Conservation (phyloP, 2,888 invertebrate genomes). For the Microctonus hyperodae region DNA sequence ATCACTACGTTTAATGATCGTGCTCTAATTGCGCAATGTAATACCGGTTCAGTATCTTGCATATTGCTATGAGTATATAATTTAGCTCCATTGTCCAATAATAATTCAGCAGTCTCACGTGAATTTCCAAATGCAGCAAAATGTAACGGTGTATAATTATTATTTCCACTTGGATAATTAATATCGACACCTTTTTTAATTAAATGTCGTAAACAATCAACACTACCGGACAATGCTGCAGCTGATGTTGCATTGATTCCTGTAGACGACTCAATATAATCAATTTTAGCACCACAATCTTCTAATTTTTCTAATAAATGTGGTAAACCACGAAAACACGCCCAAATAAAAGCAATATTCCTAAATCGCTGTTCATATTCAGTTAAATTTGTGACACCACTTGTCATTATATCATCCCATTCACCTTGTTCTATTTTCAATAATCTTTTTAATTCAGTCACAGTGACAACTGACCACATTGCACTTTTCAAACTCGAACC, state of each 20-base stretch:
- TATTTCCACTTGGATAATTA: constrained; percentile 62
- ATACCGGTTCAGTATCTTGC: constrained; percentile 60
- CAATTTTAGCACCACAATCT: constrained; percentile 72
- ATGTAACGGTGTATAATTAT: constrained; percentile 63
- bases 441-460: constrained; percentile 53
- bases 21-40: constrained; percentile 64
- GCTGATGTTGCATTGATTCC: constrained; percentile 80
- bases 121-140: constrained; percentile 65
- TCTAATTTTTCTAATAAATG: constrained; percentile 74
- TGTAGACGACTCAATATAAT: constrained; percentile 74
- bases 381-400: constrained; percentile 33
- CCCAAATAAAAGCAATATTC: constrained; percentile 81
- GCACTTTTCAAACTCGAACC: constrained; percentile 50
- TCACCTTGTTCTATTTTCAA: constrained; percentile 53
- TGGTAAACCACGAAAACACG: constrained; percentile 76
- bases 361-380: constrained; percentile 42
- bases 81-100: constrained; percentile 61
- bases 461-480: constrained; percentile 54
- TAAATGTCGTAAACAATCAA: constrained; percentile 74
- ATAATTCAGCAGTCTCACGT: constrained; percentile 57
- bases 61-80: constrained; percentile 45
- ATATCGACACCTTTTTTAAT: constrained; percentile 75
- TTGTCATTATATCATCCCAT: constrained; percentile 34
- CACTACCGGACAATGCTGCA: constrained; percentile 78
- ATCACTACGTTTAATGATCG: constrained; percentile 56